Conservation (phyloP, 2,113 vertebrate species). For the Psittacula cyanocephala region DNA sequence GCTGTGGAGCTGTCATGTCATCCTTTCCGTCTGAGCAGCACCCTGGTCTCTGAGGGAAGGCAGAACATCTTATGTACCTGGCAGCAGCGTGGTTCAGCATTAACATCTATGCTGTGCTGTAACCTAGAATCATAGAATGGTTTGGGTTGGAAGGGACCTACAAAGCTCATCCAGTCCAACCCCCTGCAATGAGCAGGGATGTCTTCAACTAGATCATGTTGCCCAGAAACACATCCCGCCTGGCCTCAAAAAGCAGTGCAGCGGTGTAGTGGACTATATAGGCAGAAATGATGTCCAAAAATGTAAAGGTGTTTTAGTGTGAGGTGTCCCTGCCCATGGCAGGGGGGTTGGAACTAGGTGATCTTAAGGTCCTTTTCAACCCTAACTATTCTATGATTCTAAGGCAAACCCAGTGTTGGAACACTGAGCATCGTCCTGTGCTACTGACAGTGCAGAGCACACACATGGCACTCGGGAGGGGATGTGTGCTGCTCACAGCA, state of each 20-base stretch:
- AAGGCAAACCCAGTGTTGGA: not conserved
- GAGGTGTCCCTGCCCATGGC: no score
- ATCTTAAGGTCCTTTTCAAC: no score
- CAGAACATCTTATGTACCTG: not conserved
- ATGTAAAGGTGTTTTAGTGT: not conserved
- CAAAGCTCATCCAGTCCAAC: not conserved
- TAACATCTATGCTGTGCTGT: not conserved
- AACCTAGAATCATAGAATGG: not conserved
- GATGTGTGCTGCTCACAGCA: not conserved
- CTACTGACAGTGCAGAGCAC: not conserved
- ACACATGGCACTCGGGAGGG: not conserved
- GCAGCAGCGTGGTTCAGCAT: not conserved
- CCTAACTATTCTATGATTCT: no score
- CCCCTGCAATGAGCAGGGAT: not conserved
- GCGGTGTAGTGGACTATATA: fast-evolving
- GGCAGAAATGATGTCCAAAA: fast-evolving
- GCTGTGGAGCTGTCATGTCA: not conserved
- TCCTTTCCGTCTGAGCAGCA: not conserved
- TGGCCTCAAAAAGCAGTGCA: not conserved
- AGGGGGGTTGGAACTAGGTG: no score
- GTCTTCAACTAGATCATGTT: not conserved
- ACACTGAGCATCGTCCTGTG: fast-evolving
- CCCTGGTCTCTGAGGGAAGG: not conserved
- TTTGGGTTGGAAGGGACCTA: not conserved
- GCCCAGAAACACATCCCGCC: not conserved